Evolutionary conservation across 2,888 invertebrate genomes (phyloP), one percentile per base, ranked within the genome.

Genomic region (Asteroscopus sphinx): DNA sequence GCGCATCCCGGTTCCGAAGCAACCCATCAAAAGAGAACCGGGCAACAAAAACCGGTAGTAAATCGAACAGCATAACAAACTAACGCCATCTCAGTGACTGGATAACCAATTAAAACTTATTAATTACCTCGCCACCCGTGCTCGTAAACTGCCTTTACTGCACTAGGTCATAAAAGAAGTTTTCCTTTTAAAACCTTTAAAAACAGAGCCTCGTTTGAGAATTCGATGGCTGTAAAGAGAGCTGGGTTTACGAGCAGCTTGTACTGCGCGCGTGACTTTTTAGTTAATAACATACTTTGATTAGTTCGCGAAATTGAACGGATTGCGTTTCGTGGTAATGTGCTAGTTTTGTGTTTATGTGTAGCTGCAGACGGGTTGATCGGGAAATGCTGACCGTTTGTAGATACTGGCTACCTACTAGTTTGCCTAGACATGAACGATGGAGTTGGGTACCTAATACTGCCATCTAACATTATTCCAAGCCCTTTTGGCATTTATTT

Each of bases 51-150:
- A 40, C 26, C 35, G 40, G 40, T 32, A 63, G 37, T 75, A 70
- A 68, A 70, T 70, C 64, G 70, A 68, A 74, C 61, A 40, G 45
- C 44, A 68, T 79, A 77, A 73, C 76, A 74, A 74, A 72, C 70
- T 76, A 80, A 68, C 68, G 44, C 66, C 61, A 70, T 64, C 55
- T 53, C 53, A 57, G 63, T 67, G 70, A 71, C 78, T 72, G 65
- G 68, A 80, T 82, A 80, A 79, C 82, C 84, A 90, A 91, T 92
- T 89, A 92, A 91, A 92, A 90, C 86, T 89, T 89, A 90, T 89
- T 92, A 91, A 91, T 91, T 83, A 87, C 88, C 69, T 54, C 72
- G 75, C 81, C 86, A 84, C 82, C 84, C 82, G 71, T 56, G 79
- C 64, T 86, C 87, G 84, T 91, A 88, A 91, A 91, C 77, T 85